phyloP scores from a whole-genome alignment of 2,113 vertebrate species.

The Taxidea taxus region DNA sequence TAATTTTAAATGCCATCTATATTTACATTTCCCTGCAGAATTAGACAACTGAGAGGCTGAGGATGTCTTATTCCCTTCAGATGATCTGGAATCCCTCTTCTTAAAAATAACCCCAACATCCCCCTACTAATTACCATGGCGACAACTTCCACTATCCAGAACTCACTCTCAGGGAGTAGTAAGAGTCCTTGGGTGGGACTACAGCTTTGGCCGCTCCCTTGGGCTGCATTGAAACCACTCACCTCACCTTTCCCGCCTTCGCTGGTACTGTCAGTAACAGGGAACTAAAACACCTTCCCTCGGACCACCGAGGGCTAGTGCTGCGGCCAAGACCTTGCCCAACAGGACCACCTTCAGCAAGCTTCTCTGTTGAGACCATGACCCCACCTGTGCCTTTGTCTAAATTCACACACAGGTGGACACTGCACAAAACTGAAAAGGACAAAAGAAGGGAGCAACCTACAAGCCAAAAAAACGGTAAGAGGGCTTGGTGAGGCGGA shows the following conservation, averaged over 20 bases:
- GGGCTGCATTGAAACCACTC: not conserved
- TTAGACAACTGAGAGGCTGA: not conserved
- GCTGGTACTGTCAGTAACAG: not conserved
- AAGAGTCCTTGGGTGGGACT: not conserved
- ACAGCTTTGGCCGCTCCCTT: too few species aligned
- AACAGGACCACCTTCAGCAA: not conserved
- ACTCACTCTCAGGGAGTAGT: not conserved
- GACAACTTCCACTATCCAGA: not conserved
- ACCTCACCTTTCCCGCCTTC: not conserved
- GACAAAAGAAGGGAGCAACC: not conserved
- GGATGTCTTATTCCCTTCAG: not conserved
- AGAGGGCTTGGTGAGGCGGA: rapidly evolving
- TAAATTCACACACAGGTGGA: not conserved
- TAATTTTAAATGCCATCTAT: not conserved
- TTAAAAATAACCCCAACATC: not conserved
- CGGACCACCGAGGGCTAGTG: too few species aligned
- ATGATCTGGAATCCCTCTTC: conserved; percentile 12
- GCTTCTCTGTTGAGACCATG: not conserved
- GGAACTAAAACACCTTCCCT: not conserved
- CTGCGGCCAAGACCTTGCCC: not conserved
- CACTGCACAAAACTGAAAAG: not conserved
- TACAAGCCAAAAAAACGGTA: not conserved
- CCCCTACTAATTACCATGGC: not conserved
- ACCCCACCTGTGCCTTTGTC: not conserved
- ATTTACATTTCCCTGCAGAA: not conserved